These are phyloP conservation scores for Sinocyclocheilus rhinocerous DNA, from an alignment of 2,113 vertebrate genomes.

Conservation along the genomic window DNA sequence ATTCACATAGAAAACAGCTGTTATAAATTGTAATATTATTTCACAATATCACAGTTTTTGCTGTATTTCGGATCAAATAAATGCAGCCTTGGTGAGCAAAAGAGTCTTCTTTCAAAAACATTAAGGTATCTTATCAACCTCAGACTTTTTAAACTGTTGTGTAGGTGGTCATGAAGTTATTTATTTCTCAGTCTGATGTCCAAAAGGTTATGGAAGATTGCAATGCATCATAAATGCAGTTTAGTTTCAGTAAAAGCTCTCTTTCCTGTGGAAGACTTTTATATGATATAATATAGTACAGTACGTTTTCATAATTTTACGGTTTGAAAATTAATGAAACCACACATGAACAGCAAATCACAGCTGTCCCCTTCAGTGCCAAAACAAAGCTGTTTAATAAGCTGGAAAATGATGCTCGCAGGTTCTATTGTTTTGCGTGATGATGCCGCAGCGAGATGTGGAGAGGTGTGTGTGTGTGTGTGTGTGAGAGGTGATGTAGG, in stretches of 20 bases:
- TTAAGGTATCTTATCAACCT: neutral
- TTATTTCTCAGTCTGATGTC: neutral
- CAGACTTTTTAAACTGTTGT: too few relatives aligned
- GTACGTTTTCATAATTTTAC: neutral
- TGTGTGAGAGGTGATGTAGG: conserved; percentile 8
- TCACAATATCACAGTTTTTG: too few relatives aligned
- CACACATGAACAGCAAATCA: neutral
- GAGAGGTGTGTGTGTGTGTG: conserved; percentile 26
- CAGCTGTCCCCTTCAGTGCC: neutral
- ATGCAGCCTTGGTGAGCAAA: too few relatives aligned
- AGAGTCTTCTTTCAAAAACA: neutral
- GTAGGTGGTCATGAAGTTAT: neutral
- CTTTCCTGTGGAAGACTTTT: neutral
- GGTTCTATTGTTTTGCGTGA: conserved; percentile 11
- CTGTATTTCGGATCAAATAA: too few relatives aligned
- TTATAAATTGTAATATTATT: too few relatives aligned
- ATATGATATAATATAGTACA: too few relatives aligned
- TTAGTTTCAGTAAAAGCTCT: neutral
- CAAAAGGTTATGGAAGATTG: neutral
- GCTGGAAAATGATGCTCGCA: neutral
- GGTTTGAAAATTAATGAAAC: neutral
- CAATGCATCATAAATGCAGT: neutral
- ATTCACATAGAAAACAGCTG: too few relatives aligned
- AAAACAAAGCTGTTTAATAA: conserved; percentile 19
- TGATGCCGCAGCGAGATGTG: neutral